A percentile compares a stretch with the other conserved stretches of the same genome.
Conservation (phyloP, 1,140 invertebrate species). For the Pseudomyrmex dendroicus region DNA sequence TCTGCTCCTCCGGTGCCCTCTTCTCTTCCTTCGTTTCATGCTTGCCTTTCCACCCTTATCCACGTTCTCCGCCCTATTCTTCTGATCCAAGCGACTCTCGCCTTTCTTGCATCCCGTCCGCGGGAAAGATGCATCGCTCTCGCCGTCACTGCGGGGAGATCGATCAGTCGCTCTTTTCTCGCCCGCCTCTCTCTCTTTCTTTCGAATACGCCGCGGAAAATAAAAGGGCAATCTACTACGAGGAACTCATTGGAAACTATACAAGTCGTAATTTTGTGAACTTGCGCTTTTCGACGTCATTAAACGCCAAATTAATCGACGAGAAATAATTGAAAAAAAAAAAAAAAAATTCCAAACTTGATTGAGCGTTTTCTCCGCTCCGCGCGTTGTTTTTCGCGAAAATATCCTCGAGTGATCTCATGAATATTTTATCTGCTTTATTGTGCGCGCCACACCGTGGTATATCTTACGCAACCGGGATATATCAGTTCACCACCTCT, state of each 20-base stretch:
- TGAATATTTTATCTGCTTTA: not conserved
- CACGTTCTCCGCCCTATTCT: conserved; percentile 23
- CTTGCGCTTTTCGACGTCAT: not conserved
- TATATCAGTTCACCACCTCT: not conserved
- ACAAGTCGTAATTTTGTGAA: conserved; percentile 5
- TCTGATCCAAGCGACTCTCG: conserved; percentile 42
- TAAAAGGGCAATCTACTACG: not conserved
- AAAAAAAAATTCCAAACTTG: too few species aligned
- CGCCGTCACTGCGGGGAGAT: conserved; percentile 37
- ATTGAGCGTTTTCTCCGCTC: too few species aligned
- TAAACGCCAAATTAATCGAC: conserved; percentile 14
- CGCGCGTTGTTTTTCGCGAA: not conserved
- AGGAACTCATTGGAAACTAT: not conserved
- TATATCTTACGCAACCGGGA: not conserved
- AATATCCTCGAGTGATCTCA: not conserved
- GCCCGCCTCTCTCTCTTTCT: not conserved
- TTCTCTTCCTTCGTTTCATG: conserved; percentile 20
- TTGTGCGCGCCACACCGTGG: too few species aligned
- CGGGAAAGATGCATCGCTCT: conserved; percentile 44
- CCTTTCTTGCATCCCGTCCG: conserved; percentile 36
- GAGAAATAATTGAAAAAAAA: not conserved
- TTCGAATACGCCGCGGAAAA: not conserved
- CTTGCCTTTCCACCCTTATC: conserved; percentile 40
- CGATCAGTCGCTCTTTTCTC: conserved; percentile 28
- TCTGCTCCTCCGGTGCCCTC: conserved; percentile 33